phyloP scores from a whole-genome alignment of 2,797 vertebrate species.

The Rhadinocentrus ornatus region DNA sequence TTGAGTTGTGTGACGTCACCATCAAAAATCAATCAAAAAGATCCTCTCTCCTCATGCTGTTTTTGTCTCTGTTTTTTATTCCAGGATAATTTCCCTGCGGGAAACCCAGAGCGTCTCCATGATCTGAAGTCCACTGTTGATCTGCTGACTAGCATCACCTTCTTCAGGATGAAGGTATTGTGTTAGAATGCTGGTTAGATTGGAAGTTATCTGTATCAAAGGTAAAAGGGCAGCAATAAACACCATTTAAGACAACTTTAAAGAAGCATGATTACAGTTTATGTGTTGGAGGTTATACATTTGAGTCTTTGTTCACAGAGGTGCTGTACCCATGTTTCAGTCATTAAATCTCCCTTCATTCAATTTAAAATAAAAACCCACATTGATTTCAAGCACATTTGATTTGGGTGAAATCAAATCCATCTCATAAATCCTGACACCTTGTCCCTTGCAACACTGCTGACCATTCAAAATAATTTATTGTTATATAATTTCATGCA shows the following conservation, averaged over 20 bases:
- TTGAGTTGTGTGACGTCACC: constrained; percentile 15
- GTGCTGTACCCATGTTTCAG: constrained; percentile 28
- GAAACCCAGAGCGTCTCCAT: constrained; percentile 92
- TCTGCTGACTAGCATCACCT: constrained; percentile 96
- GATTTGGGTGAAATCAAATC: constrained; percentile 59
- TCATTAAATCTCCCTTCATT: constrained; percentile 44
- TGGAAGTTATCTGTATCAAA: background rate
- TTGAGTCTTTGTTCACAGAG: constrained; percentile 33
- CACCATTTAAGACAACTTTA: constrained; percentile 5
- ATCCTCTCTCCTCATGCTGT: constrained; percentile 26
- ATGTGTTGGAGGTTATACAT: constrained; percentile 18
- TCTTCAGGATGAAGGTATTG: constrained; percentile 97
- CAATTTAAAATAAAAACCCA: constrained; percentile 52
- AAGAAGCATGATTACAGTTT: constrained; percentile 22
- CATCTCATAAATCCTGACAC: constrained; percentile 35
- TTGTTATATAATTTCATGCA: constrained; percentile 14
- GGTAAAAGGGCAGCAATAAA: background rate
- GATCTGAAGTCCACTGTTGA: constrained; percentile 98
- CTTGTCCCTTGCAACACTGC: constrained; percentile 16
- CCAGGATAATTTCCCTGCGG: constrained; percentile 96
- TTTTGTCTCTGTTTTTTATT: constrained; percentile 11
- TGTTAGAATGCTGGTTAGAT: background rate
- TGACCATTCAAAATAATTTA: constrained; percentile 32
- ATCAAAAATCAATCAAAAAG: constrained; percentile 12
- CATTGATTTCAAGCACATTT: constrained; percentile 61